These are phyloP conservation scores for Hestina assimilis DNA, from an alignment of 1,140 invertebrate species.

Conservation along the genomic window DNA sequence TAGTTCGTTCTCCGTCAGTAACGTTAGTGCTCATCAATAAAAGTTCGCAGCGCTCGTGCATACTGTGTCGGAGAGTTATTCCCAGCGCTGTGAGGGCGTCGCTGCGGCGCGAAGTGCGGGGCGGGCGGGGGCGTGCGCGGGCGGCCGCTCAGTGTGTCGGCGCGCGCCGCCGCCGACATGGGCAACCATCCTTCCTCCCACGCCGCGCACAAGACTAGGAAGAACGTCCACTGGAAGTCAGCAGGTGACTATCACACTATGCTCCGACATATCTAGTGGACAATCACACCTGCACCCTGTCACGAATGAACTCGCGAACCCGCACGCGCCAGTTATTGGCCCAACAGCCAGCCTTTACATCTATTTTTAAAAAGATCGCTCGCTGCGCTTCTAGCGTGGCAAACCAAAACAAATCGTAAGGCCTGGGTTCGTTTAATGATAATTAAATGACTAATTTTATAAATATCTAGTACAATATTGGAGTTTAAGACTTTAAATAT, in stretches of 20 bases:
- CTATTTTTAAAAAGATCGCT: conserved; percentile 72
- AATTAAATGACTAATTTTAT: conserved; percentile 66
- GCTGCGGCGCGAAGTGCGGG: conserved; percentile 32
- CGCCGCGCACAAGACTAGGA: conserved; percentile 78
- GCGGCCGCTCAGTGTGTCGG: conserved; percentile 58
- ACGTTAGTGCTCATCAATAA: conserved; percentile 8
- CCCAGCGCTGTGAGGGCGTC: conserved; percentile 41
- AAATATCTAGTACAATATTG: no score
- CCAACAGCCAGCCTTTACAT: conserved; percentile 42
- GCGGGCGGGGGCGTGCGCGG: conserved; percentile 37
- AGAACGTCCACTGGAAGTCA: conserved; percentile 85
- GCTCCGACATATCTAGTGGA: conserved; percentile 19
- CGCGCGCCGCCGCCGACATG: conserved; percentile 73
- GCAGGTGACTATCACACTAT: conserved; percentile 78
- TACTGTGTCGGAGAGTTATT: conserved; percentile 61
- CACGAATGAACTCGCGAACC: conserved; percentile 12
- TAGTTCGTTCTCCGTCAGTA: neutral
- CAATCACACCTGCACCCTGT: conserved; percentile 4
- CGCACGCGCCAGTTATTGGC: conserved; percentile 22
- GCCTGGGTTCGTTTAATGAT: conserved; percentile 62
- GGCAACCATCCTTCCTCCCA: conserved; percentile 73
- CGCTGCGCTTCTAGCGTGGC: conserved; percentile 69
- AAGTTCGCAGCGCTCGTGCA: neutral
- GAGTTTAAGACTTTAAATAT: no score
- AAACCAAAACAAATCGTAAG: conserved; percentile 75